Evolutionary conservation across 2,888 invertebrate genomes (phyloP), one percentile per base, ranked within the genome.

Genomic region (Zonitis immaculata): DNA sequence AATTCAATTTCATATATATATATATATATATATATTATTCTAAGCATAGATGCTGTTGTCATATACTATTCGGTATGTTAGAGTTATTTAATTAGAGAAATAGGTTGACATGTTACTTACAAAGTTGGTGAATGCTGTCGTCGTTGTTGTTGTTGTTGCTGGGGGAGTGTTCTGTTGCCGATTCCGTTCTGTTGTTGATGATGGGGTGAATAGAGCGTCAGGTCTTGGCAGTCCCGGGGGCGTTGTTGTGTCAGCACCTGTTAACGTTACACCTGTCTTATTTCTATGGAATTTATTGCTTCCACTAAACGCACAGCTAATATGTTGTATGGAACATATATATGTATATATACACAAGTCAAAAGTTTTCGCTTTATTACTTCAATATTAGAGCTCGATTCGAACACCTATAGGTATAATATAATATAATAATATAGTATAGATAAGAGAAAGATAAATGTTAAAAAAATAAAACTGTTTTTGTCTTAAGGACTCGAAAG

Each of bases 201-300:
- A 8, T 39, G 56, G 50, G 52, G 73, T 66, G 65, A 74, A 74
- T 44, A 73, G 70, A 47, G 69, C 73, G 53, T 72, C 75, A 43
- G 73, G 76, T 61, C 73, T 68, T 47, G 70, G 72, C 50, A 73
- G 66, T 49, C 68, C 69, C 47, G 72, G 70, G 46, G 72, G 69
- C 25, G 74, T 70, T 44, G 66, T 61, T 35, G 68, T 58, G 54
- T 73, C 73, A 16, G 73, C 66, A 63, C 73, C 75, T 70, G 62
- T 56, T 52, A 56, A 59, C 52, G 56, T 54, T 48, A 54, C 58
- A 56, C 49, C 53, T 55, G 48, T 52, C 57, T 52, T 54, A 49
- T 56, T 54, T 56, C 50, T 49, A 54, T 48, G 51, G 44, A 51
- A 57, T 52, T 54, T 55, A 50, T 50, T 52, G 52, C 52, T 50